Evolutionary conservation across 2,113 vertebrate species (phyloP).

Genomic region (Calyptomena viridis): DNA sequence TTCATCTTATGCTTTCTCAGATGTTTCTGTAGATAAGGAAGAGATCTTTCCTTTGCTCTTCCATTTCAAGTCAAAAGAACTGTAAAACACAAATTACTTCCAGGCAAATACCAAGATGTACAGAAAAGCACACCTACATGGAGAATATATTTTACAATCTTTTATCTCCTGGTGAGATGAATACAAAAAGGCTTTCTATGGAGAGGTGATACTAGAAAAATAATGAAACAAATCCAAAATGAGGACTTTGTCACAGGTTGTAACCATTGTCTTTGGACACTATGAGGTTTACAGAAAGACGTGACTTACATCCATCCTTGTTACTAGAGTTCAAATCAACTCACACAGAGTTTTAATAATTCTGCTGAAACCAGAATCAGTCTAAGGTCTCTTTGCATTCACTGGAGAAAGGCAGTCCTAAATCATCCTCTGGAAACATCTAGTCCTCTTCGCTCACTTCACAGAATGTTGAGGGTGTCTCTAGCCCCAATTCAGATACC

Average conservation of each 20-base stretch:
- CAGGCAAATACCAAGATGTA: not conserved
- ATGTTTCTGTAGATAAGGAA: not conserved
- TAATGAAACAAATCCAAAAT: not conserved
- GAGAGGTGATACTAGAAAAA: not conserved
- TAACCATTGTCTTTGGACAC: not conserved
- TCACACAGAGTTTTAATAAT: not conserved
- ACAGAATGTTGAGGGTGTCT: fast-evolving
- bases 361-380: not conserved
- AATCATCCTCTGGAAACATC: not conserved
- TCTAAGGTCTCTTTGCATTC: not conserved
- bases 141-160: not conserved
- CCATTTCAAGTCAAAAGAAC: not conserved
- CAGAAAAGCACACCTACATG: not conserved
- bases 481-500: not conserved
- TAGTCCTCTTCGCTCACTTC: not conserved
- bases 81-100: not conserved
- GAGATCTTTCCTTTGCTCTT: not conserved
- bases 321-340: not conserved
- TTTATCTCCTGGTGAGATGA: not conserved
- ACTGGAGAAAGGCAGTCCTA: not conserved
- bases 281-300: not conserved
- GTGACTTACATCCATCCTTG: not conserved
- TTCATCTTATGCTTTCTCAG: not conserved
- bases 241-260: not conserved
- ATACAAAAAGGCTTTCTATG: not conserved